Conservation (phyloP, 2,888 invertebrate genomes). For the Macrostomum cliftonense region DNA sequence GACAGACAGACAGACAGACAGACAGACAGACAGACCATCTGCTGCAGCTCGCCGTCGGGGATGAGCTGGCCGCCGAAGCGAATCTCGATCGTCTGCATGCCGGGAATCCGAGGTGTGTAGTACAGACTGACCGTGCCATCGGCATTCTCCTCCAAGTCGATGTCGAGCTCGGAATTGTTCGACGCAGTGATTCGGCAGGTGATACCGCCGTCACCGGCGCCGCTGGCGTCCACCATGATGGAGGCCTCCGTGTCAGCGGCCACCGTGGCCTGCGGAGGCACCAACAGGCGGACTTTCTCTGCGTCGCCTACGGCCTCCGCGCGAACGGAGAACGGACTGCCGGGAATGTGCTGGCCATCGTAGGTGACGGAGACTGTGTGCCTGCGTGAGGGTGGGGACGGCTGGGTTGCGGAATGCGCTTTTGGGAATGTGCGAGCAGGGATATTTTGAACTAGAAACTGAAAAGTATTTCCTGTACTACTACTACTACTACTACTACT, state of each 20-base stretch:
- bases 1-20: constrained; percentile 1
- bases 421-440: too few species aligned
- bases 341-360: constrained; percentile 55
- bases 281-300: constrained; percentile 12
- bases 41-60: constrained; percentile 35
- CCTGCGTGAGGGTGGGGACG: too few species aligned
- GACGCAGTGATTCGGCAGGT: constrained; percentile 55
- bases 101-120: constrained; percentile 34
- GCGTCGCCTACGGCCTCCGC: constrained; percentile 53
- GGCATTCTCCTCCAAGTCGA: constrained; percentile 61
- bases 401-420: too few species aligned
- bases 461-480: too few species aligned
- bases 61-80: constrained; percentile 66
- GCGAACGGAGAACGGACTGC: constrained; percentile 55
- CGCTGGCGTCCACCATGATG: constrained; percentile 3
- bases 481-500: too few species aligned
- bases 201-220: constrained; percentile 5
- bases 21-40: constrained; percentile 20
- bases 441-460: too few species aligned
- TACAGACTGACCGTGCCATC: constrained; percentile 56
- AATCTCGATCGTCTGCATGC: constrained; percentile 63
- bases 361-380: constrained; percentile 60
- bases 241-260: constrained; percentile 1
- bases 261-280: background rate
- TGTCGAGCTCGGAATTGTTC: constrained; percentile 53